phyloP scores from a whole-genome alignment of 2,113 vertebrate genomes.

The Aegotheles bennettii region DNA sequence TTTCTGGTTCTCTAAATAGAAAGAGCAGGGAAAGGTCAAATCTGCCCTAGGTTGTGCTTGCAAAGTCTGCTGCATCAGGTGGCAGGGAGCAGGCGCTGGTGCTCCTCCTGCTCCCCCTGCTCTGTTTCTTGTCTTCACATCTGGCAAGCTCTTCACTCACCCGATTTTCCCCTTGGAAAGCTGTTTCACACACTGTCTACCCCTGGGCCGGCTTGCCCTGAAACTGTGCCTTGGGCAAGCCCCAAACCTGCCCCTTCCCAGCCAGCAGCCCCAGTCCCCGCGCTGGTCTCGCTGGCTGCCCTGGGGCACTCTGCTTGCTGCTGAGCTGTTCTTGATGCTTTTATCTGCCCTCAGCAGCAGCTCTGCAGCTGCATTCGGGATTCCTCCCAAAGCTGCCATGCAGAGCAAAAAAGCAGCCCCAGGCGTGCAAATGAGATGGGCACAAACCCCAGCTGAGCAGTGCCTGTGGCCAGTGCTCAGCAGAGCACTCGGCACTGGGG shows the following conservation, averaged over 20 bases:
- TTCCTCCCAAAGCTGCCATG: not conserved
- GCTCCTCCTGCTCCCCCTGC: not conserved
- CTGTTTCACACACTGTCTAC: not conserved
- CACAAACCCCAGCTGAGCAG: not conserved
- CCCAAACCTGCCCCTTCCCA: not conserved
- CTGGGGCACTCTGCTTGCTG: not conserved
- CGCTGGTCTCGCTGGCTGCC: not conserved
- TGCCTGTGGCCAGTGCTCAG: not conserved
- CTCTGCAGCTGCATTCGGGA: not conserved
- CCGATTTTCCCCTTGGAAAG: not conserved
- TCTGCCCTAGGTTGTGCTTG: not conserved
- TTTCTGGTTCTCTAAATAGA: not conserved
- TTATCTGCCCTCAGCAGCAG: not conserved
- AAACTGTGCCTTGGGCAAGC: not conserved
- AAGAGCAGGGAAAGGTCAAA: slow-evolving; percentile 29
- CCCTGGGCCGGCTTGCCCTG: not conserved
- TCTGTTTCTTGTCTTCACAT: not conserved
- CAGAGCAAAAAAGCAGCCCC: not conserved
- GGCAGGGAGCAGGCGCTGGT: not conserved
- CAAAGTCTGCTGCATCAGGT: not conserved
- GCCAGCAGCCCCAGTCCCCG: not conserved
- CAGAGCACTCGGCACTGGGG: not conserved
- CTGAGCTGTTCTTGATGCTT: not conserved
- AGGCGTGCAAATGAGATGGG: rapidly evolving
- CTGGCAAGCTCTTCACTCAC: not conserved